Percentiles rank a stretch among this genome's conserved stretches.
These are phyloP conservation scores for Odocoileus virginianus DNA, from an alignment of 2,113 vertebrate species.

Conservation along the genomic window DNA sequence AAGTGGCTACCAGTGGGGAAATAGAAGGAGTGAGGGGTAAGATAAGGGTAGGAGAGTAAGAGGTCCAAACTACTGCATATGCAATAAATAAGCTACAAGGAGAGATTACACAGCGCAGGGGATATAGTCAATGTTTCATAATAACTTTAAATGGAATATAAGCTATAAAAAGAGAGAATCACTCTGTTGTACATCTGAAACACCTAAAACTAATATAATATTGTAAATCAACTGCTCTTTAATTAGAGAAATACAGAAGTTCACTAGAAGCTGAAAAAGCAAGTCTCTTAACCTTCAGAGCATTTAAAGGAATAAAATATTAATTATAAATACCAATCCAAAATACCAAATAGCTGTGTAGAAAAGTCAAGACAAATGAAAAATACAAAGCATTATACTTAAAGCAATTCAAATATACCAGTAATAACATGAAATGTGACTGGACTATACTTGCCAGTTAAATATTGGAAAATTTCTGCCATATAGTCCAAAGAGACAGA, in stretches of 20 bases:
- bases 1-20: background rate
- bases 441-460: background rate
- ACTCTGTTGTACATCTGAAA: background rate
- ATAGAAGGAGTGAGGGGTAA: background rate
- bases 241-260: background rate
- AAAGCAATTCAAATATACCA: background rate
- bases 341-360: background rate
- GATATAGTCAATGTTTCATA: background rate
- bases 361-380: background rate
- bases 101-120: background rate
- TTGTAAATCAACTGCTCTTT: background rate
- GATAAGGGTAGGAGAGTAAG: background rate
- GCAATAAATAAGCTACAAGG: background rate
- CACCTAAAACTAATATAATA: background rate
- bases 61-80: background rate
- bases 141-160: background rate
- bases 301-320: background rate
- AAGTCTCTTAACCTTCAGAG: background rate
- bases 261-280: background rate
- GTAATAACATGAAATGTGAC: background rate
- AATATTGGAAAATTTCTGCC: background rate
- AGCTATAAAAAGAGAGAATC: background rate
- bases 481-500: background rate
- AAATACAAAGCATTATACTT: background rate
- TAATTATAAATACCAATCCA: background rate